Conservation (phyloP, 1,140 invertebrate genomes). For the Drosophila lacteicornis region DNA sequence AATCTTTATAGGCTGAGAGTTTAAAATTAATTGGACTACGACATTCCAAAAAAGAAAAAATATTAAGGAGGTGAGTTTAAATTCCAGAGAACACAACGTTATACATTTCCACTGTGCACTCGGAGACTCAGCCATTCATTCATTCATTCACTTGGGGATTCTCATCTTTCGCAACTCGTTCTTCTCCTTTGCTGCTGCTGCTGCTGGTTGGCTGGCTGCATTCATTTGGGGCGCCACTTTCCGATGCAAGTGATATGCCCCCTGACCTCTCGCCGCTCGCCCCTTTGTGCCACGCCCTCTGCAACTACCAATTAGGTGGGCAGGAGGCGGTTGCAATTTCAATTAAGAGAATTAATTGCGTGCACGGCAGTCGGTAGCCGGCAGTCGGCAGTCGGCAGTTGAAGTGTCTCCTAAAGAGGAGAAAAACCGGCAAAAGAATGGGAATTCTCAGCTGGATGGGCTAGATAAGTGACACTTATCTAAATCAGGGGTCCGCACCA, state of each 20-base stretch:
- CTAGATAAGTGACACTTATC: conserved; percentile 75
- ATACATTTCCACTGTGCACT: conserved; percentile 46
- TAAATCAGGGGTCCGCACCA: no score
- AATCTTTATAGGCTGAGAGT: conserved; percentile 21
- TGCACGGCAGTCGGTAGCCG: conserved; percentile 66
- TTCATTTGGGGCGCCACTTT: conserved; percentile 75
- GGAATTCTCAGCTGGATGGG: conserved; percentile 20
- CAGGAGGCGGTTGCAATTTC: conserved; percentile 75
- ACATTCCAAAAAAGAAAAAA: conserved; percentile 14
- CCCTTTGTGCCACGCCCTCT: conserved; percentile 30
- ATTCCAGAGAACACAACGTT: conserved; percentile 1
- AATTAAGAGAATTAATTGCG: conserved; percentile 81
- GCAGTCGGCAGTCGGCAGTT: conserved; percentile 21
- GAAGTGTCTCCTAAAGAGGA: conserved; percentile 31
- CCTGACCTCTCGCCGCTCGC: conserved; percentile 7
- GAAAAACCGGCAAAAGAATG: conserved; percentile 31
- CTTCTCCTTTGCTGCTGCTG: conserved; percentile 37
- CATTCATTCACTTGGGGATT: conserved; percentile 45
- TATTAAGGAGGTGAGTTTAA: conserved; percentile 10
- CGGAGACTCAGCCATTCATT: conserved; percentile 38
- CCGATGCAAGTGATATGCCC: conserved; percentile 71
- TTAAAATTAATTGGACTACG: conserved; percentile 20
- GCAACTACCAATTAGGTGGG: conserved; percentile 79
- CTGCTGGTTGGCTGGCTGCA: conserved; percentile 44
- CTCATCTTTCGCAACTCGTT: conserved; percentile 43